A percentile compares a stretch with the other conserved stretches of the same genome.
These are phyloP conservation scores for Podarcis siculus DNA, from an alignment of 2,797 vertebrate genomes.

Conservation along the genomic window DNA sequence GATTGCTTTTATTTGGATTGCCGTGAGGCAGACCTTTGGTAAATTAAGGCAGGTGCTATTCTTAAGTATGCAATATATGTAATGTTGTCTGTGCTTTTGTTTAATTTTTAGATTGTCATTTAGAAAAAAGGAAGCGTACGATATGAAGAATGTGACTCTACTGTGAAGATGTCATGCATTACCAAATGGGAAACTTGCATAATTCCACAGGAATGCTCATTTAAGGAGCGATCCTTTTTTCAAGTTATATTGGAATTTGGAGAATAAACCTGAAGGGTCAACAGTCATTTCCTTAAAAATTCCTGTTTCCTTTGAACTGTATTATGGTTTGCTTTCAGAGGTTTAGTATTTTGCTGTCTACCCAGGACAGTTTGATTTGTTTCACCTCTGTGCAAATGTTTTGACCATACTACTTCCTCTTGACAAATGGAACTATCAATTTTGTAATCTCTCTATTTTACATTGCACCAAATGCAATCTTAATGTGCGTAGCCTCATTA, in stretches of 20 bases:
- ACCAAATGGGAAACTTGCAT: neutral
- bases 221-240: neutral
- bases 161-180: neutral
- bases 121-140: conserved; percentile 8
- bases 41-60: neutral
- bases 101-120: conserved; percentile 21
- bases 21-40: neutral
- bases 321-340: neutral
- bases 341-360: neutral
- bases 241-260: neutral
- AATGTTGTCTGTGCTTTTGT: neutral
- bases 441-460: neutral
- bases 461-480: too few relatives aligned
- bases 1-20: neutral
- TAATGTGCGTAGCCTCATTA: neutral
- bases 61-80: neutral
- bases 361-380: neutral
- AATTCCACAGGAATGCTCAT: neutral
- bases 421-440: neutral
- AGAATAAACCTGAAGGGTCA: neutral
- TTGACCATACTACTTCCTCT: neutral
- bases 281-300: neutral
- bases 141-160: conserved; percentile 6
- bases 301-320: neutral
- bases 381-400: neutral